Evolutionary conservation across 2,888 invertebrate genomes (phyloP), one percentile per base, ranked within the genome.

Genomic region (Himalopsyche kuldschensis): DNA sequence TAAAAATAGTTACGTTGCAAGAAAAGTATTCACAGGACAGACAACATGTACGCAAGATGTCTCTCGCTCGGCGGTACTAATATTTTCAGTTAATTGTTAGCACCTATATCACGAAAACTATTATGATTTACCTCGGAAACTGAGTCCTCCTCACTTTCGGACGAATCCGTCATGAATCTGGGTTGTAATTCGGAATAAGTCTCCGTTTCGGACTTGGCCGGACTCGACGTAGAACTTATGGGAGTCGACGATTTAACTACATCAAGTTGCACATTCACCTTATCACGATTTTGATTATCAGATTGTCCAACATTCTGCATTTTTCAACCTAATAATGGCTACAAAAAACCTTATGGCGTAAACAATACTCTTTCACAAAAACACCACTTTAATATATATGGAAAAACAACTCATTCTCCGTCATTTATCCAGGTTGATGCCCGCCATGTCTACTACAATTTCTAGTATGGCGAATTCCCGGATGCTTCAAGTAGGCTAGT

Each of bases 91-190:
- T 84, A 79, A 85, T 80, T 90, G 90, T 90, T 91, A 91, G 91
- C 91, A 91, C 91, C 91, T 91, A 91, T 91, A 91, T 90, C 89
- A 87, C 89, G 89, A 91, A 91, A 91, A 91, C 91, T 91, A 91
- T 91, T 82, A 84, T 82, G 84, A 89, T 92, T 94, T 95, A 98
- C 97, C 97, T 97, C 97, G 89, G 97, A 97, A 90, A 97, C 97
- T 92, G 97, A 97, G 91, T 97, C 98, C 92, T 97, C 97, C 91
- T 98, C 98, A 91, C 97, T 97, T 93, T 97, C 97, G 89, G 97
- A 97, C 91, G 97, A 95, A 93, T 97, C 97, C 91, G 96, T 96
- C 93, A 97, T 96, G 94, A 95, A 96, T 93, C 96, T 95, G 90
- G 95, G 95, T 90, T 95, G 96, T 90, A 94, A 92, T 91, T 96